phyloP scores from a whole-genome alignment of 2,113 vertebrate species.

The Hypomesus transpacificus region DNA sequence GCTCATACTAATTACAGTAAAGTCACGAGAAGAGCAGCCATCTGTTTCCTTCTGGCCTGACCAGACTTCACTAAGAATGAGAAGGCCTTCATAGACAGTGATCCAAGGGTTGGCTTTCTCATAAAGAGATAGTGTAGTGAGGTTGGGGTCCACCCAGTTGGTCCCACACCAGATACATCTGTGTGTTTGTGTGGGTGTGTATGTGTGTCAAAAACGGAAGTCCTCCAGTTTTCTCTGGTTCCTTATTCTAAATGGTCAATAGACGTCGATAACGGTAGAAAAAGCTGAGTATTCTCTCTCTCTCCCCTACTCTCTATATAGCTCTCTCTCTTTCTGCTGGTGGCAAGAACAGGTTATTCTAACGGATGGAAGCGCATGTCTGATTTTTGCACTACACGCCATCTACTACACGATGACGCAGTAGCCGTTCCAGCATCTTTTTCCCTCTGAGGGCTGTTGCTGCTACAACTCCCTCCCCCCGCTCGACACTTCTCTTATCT shows the following conservation, averaged over 20 bases:
- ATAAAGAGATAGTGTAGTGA: no score
- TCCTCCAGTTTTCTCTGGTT: no score
- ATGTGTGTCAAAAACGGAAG: no score
- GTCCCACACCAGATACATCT: no score
- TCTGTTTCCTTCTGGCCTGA: not conserved
- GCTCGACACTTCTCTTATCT: slow-evolving; percentile 54
- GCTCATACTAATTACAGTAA: not conserved
- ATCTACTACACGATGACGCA: slow-evolving; percentile 25
- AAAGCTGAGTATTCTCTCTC: no score
- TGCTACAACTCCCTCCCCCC: slow-evolving; percentile 35
- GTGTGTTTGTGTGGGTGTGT: no score
- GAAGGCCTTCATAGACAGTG: no score
- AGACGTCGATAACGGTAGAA: no score
- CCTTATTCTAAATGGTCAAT: no score
- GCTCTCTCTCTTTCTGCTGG: slow-evolving; percentile 29
- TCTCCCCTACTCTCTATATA: slow-evolving; percentile 52
- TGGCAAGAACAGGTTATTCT: no score
- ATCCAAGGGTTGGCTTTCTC: no score
- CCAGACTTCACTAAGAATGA: not conserved
- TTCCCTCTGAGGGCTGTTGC: slow-evolving; percentile 38
- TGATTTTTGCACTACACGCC: not conserved
- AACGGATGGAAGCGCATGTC: not conserved
- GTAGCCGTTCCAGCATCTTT: slow-evolving; percentile 24
- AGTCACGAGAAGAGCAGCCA: not conserved
- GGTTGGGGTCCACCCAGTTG: no score